These are phyloP conservation scores for Drosophila nr. fundita DNA, from an alignment of 2,888 invertebrate species.

Conservation along the genomic window DNA sequence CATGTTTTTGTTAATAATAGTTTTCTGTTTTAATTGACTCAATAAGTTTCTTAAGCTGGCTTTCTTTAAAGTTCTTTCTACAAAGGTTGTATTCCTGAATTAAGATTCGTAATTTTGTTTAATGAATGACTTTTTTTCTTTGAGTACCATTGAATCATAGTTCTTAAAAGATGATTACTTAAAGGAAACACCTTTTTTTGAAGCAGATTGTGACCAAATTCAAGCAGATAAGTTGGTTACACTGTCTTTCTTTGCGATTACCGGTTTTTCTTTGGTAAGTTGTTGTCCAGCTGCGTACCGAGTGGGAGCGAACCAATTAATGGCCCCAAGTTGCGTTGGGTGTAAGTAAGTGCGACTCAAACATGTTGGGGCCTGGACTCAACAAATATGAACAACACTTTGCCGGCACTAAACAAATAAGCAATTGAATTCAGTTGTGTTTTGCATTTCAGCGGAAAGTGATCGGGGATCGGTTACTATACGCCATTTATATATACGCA, in stretches of 20 bases:
- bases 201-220: background rate
- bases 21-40: background rate
- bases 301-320: conserved; percentile 4
- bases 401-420: conserved; percentile 27
- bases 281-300: background rate
- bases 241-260: background rate
- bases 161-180: accelerated
- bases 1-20: background rate
- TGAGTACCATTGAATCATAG: background rate
- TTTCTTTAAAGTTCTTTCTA: background rate
- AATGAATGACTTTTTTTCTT: background rate
- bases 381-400: conserved; percentile 20
- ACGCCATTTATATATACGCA: background rate
- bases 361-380: conserved; percentile 53
- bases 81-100: background rate
- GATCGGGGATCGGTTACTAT: conserved; percentile 30
- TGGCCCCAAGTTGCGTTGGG: conserved; percentile 12
- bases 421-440: conserved; percentile 51
- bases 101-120: background rate
- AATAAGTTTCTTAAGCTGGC: background rate
- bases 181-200: background rate
- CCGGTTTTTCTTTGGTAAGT: background rate
- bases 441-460: conserved; percentile 36
- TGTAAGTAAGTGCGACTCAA: conserved; percentile 31
- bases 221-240: background rate